Evolutionary conservation across 2,888 invertebrate genomes (phyloP), one percentile per base, ranked within the genome.

Genomic region (Stenotaenia linearis): DNA sequence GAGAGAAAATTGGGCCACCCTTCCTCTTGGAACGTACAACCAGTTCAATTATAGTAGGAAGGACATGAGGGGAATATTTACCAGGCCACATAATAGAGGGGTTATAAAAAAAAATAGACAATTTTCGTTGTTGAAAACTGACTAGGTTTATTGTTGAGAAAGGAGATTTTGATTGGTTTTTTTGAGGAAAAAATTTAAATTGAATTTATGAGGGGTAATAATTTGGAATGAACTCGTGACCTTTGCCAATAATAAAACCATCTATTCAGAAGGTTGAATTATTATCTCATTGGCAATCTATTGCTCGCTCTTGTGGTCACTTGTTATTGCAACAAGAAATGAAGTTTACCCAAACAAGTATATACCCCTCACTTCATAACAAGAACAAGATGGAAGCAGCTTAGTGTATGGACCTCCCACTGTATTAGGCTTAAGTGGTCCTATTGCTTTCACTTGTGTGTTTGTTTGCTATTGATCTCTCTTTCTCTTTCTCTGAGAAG

Each of bases 11-110:
- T 69, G 69, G 69, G 28, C 69, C 69, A 69, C 23, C 69, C 69
- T 69, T 69, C 28, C 69, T 69, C 69, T 69, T 69, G 69, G 69
- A 69, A 69, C 25, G n/a, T 25, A 69, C 69, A 69, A 28, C 69
- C 69, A 69, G 69, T 69, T 69, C 69, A 69, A 69, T 69, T 69
- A 69, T 69, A 69, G 69, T 69, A 69, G 69, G 69, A 69, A 69
- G 69, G 23, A 69, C 28, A 28, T 69, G 69, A 69, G 69, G 69
- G 28, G 69, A 69, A 69, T 69, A 69, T 69, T 69, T 69, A 69
- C 25, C 9, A 69, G 69, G 69, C 25, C 12, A 15, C 9, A 69
- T 28, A 69, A 69, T 69, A 69, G 69, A 28, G 69, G 69, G 69
- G 69, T 25, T 56, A 18, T n/a, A 25, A 69, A 15, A 69, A 61